phyloP scores from a whole-genome alignment of 2,797 vertebrate genomes.

The Lemur catta region DNA sequence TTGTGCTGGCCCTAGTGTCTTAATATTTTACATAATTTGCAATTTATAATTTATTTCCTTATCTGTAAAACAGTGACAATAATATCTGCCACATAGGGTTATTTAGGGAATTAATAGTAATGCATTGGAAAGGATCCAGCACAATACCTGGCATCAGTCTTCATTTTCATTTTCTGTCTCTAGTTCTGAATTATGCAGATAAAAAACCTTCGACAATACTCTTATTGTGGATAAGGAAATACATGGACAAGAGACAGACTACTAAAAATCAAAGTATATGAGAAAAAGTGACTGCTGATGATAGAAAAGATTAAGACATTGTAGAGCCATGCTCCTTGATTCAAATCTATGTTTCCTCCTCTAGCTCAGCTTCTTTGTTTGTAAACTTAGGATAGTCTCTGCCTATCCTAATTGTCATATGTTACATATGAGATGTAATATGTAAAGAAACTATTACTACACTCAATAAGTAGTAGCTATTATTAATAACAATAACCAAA shows the following conservation, averaged over 20 bases:
- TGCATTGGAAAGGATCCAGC: neutral
- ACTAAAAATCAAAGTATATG: neutral
- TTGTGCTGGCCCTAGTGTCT: neutral
- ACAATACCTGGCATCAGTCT: neutral
- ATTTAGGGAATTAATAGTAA: slow-evolving; percentile 25
- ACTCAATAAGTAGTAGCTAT: neutral
- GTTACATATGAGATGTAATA: neutral
- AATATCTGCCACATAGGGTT: neutral
- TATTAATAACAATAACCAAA: slow-evolving; percentile 15
- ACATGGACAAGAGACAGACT: neutral
- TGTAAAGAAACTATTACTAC: neutral
- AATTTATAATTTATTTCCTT: slow-evolving; percentile 33
- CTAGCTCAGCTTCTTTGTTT: neutral
- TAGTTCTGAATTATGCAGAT: neutral
- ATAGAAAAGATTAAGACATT: neutral
- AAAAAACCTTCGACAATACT: neutral
- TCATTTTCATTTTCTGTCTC: slow-evolving; percentile 10
- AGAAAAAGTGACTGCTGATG: neutral
- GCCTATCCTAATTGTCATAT: neutral
- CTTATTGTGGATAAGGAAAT: slow-evolving; percentile 1
- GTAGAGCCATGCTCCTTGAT: neutral
- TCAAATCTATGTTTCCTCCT: neutral
- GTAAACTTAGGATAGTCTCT: neutral
- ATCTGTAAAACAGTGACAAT: neutral
- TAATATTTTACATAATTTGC: neutral